Conservation (phyloP, 2,888 invertebrate species). For the Eumacrocentrus americanus region DNA sequence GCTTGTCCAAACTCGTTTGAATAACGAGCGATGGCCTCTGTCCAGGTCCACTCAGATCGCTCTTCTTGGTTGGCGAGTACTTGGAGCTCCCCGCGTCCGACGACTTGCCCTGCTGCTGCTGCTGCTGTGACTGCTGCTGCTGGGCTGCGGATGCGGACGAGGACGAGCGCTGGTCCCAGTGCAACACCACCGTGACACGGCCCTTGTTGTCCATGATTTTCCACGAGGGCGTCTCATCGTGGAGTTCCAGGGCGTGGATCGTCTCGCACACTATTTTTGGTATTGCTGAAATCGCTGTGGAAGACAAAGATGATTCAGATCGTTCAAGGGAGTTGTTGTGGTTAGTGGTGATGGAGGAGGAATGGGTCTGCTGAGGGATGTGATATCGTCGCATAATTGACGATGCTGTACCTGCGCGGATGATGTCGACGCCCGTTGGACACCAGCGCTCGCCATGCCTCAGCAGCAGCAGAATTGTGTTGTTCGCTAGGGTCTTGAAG, state of each 20-base stretch:
- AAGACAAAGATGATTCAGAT: neutral
- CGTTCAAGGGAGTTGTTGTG: too few species aligned
- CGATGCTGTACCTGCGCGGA: slow-evolving; percentile 78
- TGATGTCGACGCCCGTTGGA: slow-evolving; percentile 92
- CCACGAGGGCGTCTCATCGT: slow-evolving; percentile 97
- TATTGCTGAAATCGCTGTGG: slow-evolving; percentile 88
- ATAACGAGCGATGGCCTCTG: slow-evolving; percentile 75
- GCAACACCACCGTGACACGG: slow-evolving; percentile 93
- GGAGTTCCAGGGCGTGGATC: slow-evolving; percentile 91
- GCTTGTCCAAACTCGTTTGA: slow-evolving; percentile 77
- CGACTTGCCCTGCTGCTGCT: slow-evolving; percentile 44
- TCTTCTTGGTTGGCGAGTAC: slow-evolving; percentile 67
- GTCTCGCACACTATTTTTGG: slow-evolving; percentile 98
- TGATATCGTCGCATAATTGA: slow-evolving; percentile 1
- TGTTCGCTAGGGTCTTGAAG: slow-evolving; percentile 91
- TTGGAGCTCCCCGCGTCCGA: slow-evolving; percentile 43
- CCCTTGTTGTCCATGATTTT: slow-evolving; percentile 99
- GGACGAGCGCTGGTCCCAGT: slow-evolving; percentile 88
- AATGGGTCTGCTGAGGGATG: slow-evolving; percentile 26
- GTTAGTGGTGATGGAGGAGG: slow-evolving; percentile 27
- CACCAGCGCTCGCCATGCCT: slow-evolving; percentile 92
- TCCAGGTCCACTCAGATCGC: slow-evolving; percentile 62
- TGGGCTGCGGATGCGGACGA: slow-evolving; percentile 47
- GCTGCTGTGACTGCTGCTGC: slow-evolving; percentile 54
- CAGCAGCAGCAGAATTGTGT: slow-evolving; percentile 86